These are phyloP conservation scores for Oithona nana DNA, from an alignment of 2,888 invertebrate genomes.

Conservation along the genomic window DNA sequence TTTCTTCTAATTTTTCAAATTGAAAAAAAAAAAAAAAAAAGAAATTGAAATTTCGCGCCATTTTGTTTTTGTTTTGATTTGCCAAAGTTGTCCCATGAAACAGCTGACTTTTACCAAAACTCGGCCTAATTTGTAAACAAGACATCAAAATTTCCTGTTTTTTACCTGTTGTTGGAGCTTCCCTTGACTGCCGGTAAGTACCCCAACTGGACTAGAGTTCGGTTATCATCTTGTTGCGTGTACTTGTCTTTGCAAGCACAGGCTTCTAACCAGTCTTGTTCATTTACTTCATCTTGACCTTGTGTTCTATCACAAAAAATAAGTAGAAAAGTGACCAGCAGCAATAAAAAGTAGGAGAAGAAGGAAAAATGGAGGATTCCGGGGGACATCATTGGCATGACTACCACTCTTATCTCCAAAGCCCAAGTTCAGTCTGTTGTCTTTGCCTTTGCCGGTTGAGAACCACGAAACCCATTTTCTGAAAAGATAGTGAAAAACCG, in stretches of 20 bases:
- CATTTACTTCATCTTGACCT: neutral
- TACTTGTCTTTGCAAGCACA: neutral
- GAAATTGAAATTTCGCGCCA: neutral
- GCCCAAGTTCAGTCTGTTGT: neutral
- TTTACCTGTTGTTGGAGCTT: constrained; percentile 1
- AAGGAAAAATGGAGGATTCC: too few relatives aligned
- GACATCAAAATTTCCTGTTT: neutral
- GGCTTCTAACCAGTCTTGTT: neutral
- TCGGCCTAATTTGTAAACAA: neutral
- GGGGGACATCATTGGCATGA: neutral
- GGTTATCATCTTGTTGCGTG: too few relatives aligned
- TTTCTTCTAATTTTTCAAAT: neutral
- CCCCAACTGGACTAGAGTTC: neutral
- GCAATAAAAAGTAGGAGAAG: too few relatives aligned
- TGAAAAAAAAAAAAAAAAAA: neutral
- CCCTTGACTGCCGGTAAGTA: constrained; percentile 12
- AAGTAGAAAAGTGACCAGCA: too few relatives aligned
- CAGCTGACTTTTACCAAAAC: too few relatives aligned
- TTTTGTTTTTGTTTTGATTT: too few relatives aligned
- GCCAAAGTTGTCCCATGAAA: too few relatives aligned
- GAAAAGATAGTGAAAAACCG: neutral
- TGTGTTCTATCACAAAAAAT: neutral
- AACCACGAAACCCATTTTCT: neutral
- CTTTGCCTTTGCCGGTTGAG: too few relatives aligned
- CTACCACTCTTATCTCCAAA: neutral